Conservation (phyloP, 2,797 vertebrate genomes). For the Catamblyrhynchus diadema region DNA sequence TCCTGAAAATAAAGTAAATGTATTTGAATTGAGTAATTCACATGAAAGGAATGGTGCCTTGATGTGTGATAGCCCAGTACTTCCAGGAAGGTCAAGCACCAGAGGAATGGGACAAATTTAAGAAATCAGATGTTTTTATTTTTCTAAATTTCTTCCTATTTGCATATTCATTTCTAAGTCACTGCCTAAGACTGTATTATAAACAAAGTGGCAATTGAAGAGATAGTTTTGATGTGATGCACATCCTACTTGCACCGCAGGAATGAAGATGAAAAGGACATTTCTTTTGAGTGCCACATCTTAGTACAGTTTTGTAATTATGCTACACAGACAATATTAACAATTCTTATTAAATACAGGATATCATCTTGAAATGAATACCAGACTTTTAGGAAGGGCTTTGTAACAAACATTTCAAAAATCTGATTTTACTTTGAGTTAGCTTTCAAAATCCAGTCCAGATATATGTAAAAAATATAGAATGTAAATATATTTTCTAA, state of each 20-base stretch:
- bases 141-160: slow-evolving; percentile 47
- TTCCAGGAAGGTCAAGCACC: slow-evolving; percentile 35
- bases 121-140: slow-evolving; percentile 42
- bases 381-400: slow-evolving; percentile 57
- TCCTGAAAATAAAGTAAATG: slow-evolving; percentile 10
- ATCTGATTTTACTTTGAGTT: slow-evolving; percentile 64
- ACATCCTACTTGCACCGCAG: slow-evolving; percentile 45
- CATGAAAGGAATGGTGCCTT: slow-evolving; percentile 9
- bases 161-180: slow-evolving; percentile 49
- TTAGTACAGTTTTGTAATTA: slow-evolving; percentile 46
- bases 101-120: slow-evolving; percentile 2
- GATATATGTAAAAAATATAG: slow-evolving; percentile 43
- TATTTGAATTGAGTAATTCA: background rate
- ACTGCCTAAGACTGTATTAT: background rate
- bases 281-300: slow-evolving; percentile 26
- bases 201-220: slow-evolving; percentile 17
- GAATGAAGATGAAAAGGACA: slow-evolving; percentile 56
- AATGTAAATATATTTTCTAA: slow-evolving; percentile 58
- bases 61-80: background rate
- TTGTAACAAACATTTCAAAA: slow-evolving; percentile 56
- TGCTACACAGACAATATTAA: slow-evolving; percentile 15
- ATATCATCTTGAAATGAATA: slow-evolving; percentile 49
- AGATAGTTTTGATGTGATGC: slow-evolving; percentile 53
- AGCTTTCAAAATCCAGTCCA: slow-evolving; percentile 49
- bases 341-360: slow-evolving; percentile 56